Evolutionary conservation across 2,888 invertebrate species (phyloP).

Genomic region (Hetaerina titia): DNA sequence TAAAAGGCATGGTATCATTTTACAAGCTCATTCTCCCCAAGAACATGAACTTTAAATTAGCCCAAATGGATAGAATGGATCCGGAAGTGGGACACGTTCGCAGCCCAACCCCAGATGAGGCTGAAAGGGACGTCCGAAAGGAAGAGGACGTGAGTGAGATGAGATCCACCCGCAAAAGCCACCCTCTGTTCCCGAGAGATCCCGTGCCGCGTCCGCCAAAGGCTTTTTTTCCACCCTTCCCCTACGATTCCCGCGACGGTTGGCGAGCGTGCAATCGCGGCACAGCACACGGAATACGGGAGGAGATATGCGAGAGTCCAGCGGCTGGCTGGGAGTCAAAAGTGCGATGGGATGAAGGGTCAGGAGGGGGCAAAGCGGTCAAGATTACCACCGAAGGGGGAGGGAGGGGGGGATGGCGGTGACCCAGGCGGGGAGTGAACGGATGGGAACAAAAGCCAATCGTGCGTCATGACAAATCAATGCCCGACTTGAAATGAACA

Average conservation of each 20-base stretch:
- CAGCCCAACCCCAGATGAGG: too few species aligned
- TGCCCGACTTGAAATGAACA: not conserved
- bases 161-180: too few species aligned
- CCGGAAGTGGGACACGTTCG: too few species aligned
- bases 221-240: not conserved
- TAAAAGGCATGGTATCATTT: too few species aligned
- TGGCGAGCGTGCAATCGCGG: not conserved
- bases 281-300: not conserved
- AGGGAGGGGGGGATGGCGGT: not conserved
- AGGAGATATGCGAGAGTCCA: not conserved
- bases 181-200: too few species aligned
- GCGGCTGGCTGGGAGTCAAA: not conserved
- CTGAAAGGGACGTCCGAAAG: too few species aligned
- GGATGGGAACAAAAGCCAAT: constrained; percentile 42
- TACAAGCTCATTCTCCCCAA: too few species aligned
- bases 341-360: not conserved
- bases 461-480: constrained; percentile 59
- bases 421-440: not conserved
- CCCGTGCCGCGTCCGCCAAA: too few species aligned
- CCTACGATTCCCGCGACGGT: not conserved
- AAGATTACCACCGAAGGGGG: not conserved
- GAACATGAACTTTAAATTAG: too few species aligned
- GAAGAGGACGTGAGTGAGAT: too few species aligned
- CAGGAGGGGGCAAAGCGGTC: not conserved
- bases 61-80: too few species aligned